Conservation (phyloP, 2,797 vertebrate species). For the Argyrosomus regius region DNA sequence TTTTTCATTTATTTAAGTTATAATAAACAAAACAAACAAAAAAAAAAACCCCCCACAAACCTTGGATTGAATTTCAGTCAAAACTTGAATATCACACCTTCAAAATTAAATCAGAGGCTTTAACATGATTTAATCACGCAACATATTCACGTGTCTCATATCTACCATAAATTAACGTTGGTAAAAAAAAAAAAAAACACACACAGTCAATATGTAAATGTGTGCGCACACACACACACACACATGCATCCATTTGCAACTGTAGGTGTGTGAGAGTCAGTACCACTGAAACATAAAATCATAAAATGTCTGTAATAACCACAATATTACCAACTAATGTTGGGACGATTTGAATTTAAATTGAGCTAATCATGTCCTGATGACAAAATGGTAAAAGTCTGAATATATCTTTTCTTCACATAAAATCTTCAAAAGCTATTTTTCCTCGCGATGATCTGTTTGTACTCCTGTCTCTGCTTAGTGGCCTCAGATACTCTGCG, state of each 20-base stretch:
- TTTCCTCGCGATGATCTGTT: neutral
- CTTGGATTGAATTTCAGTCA: neutral
- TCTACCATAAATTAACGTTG: conserved; percentile 23
- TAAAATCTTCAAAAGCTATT: conserved; percentile 5
- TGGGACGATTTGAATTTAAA: conserved; percentile 20
- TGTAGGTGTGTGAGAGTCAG: conserved; percentile 12
- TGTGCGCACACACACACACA: neutral
- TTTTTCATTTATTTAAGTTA: conserved; percentile 54
- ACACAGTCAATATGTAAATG: conserved; percentile 5
- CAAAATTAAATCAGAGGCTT: conserved; percentile 28
- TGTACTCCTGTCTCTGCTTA: neutral
- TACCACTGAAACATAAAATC: conserved; percentile 15
- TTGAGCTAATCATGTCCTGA: neutral
- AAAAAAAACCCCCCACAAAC: neutral
- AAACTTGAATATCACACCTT: conserved; percentile 12
- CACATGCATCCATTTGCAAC: neutral
- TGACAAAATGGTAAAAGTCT: conserved; percentile 19
- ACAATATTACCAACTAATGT: conserved; percentile 25
- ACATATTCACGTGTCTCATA: conserved; percentile 3
- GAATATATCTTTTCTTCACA: conserved; percentile 15
- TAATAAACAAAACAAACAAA: conserved; percentile 50
- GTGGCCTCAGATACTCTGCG: neutral
- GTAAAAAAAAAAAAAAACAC: conserved; percentile 26
- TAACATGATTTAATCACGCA: conserved; percentile 5
- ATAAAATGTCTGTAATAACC: conserved; percentile 20